phyloP scores from a whole-genome alignment of 2,888 invertebrate species.

The Caenorhabditis zanzibari region DNA sequence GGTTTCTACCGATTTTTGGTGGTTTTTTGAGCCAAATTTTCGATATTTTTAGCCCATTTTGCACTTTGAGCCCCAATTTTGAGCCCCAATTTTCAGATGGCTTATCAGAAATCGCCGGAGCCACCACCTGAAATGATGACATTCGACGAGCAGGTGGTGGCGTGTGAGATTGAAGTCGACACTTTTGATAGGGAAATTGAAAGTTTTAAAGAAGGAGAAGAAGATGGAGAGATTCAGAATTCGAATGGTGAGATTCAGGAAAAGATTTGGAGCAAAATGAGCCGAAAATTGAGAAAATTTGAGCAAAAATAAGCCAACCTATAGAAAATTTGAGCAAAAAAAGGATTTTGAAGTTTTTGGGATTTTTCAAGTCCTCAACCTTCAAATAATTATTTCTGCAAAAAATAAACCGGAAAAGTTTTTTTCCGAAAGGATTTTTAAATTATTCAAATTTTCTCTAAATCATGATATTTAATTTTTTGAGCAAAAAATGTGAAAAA shows the following conservation, averaged over 20 bases:
- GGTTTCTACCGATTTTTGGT: not conserved
- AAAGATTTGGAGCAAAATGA: not conserved
- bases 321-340: too few species aligned
- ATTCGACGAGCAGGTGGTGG: slow-evolving; percentile 55
- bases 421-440: too few species aligned
- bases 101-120: not conserved
- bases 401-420: too few species aligned
- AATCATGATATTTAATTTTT: too few species aligned
- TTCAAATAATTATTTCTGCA: too few species aligned
- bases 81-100: slow-evolving; percentile 13
- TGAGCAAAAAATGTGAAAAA: too few species aligned
- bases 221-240: slow-evolving; percentile 5
- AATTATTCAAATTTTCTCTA: too few species aligned
- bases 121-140: slow-evolving; percentile 32
- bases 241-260: not conserved
- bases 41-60: slow-evolving; percentile 6
- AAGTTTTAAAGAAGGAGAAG: slow-evolving; percentile 4
- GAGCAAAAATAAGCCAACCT: too few species aligned
- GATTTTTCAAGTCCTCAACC: too few species aligned
- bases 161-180: slow-evolving; percentile 63
- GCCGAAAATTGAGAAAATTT: not conserved
- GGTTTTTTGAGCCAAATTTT: not conserved
- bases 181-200: slow-evolving; percentile 13
- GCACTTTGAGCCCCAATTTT: not conserved
- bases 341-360: too few species aligned